These are phyloP conservation scores for Brachyalestes nurse DNA, from an alignment of 2,797 vertebrate species.

Conservation along the genomic window DNA sequence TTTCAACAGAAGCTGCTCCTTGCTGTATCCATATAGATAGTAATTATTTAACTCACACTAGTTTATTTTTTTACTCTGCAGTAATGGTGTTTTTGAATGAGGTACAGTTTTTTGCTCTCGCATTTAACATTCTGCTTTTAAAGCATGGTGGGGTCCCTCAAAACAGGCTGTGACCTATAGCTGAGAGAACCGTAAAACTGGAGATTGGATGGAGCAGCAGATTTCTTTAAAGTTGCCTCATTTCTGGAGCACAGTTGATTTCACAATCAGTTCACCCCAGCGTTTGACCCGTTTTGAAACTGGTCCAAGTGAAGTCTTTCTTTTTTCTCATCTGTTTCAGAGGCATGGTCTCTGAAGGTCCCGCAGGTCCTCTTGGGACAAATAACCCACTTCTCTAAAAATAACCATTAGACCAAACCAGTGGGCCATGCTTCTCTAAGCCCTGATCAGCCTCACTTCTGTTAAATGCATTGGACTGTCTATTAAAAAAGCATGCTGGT, in stretches of 20 bases:
- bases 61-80: background rate
- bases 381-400: slow-evolving; percentile 64
- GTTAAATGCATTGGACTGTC: slow-evolving; percentile 45
- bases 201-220: slow-evolving; percentile 21
- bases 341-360: slow-evolving; percentile 60
- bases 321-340: slow-evolving; percentile 47
- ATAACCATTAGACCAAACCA: slow-evolving; percentile 51
- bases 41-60: background rate
- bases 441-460: slow-evolving; percentile 31
- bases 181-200: slow-evolving; percentile 32
- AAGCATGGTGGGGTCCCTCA: background rate
- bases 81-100: background rate
- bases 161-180: slow-evolving; percentile 6
- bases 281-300: slow-evolving; percentile 59
- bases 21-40: background rate
- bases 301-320: slow-evolving; percentile 42
- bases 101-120: background rate
- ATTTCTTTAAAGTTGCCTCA: slow-evolving; percentile 24
- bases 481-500: slow-evolving; percentile 19
- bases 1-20: slow-evolving; percentile 4
- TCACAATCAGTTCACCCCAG: slow-evolving; percentile 55
- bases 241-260: slow-evolving; percentile 38
- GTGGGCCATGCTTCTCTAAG: slow-evolving; percentile 51
- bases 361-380: slow-evolving; percentile 56
- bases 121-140: slow-evolving; percentile 5